Conservation (phyloP, 2,888 invertebrate species). For the Melanostoma mellinum region DNA sequence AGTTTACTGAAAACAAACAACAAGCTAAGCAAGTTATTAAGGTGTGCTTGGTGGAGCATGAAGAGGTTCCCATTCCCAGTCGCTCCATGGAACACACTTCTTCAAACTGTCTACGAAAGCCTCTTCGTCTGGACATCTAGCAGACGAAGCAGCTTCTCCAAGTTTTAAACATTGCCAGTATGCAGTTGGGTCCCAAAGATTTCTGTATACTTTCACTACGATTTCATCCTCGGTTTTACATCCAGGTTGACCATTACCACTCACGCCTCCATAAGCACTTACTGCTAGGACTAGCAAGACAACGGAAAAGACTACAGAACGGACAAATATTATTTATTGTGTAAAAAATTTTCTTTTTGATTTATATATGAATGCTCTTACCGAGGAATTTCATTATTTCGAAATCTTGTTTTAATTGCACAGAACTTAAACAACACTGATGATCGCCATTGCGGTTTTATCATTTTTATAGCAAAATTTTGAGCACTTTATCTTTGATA, state of each 20-base stretch:
- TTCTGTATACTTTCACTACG: slow-evolving; percentile 74
- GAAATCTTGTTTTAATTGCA: not conserved
- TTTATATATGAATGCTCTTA: slow-evolving; percentile 4
- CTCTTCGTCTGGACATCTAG: slow-evolving; percentile 75
- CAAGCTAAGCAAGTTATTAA: not conserved
- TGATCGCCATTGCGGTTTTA: not conserved
- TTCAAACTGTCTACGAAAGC: slow-evolving; percentile 75
- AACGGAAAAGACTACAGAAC: slow-evolving; percentile 25
- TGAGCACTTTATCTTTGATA: not conserved
- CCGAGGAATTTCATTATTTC: slow-evolving; percentile 44
- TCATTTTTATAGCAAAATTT: slow-evolving; percentile 44
- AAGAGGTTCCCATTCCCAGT: slow-evolving; percentile 78
- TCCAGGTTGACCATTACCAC: slow-evolving; percentile 76
- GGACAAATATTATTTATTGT: not conserved
- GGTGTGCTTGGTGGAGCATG: slow-evolving; percentile 73
- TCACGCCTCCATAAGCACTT: slow-evolving; percentile 44
- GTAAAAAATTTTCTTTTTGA: not conserved
- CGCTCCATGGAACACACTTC: slow-evolving; percentile 77
- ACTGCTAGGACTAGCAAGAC: slow-evolving; percentile 72
- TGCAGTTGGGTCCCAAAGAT: slow-evolving; percentile 78
- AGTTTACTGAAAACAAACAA: too few relatives aligned
- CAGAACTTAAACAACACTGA: slow-evolving; percentile 14
- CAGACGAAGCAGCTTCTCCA: slow-evolving; percentile 73
- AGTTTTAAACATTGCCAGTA: slow-evolving; percentile 77
- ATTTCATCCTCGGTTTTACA: slow-evolving; percentile 77